Conservation (phyloP, 2,797 vertebrate genomes). For the Xerus rutilus region DNA sequence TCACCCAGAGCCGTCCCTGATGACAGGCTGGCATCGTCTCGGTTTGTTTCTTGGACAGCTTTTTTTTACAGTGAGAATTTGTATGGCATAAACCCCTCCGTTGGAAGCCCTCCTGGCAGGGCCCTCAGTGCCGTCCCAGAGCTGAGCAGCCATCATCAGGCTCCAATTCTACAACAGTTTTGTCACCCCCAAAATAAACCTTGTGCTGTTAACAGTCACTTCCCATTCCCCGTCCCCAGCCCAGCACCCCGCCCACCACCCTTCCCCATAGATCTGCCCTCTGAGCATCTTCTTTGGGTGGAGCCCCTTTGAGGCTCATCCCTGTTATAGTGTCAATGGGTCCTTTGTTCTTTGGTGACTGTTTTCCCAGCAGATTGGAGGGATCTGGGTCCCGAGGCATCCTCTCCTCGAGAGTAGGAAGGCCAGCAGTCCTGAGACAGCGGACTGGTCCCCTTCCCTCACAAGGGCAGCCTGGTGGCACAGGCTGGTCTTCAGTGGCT, state of each 20-base stretch:
- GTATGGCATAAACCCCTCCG: not conserved
- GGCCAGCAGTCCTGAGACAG: not conserved
- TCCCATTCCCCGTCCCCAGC: not conserved
- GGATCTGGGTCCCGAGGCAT: rapidly evolving
- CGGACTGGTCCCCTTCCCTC: not conserved
- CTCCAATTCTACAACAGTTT: not conserved
- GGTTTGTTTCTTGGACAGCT: not conserved
- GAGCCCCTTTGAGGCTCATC: not conserved
- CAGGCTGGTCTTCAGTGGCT: not conserved
- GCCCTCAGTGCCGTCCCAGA: not conserved
- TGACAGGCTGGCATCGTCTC: not conserved
- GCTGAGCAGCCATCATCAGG: not conserved
- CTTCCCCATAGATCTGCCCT: not conserved
- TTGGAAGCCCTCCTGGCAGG: not conserved
- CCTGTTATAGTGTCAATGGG: rapidly evolving
- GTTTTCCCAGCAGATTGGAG: not conserved
- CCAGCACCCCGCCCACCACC: not conserved
- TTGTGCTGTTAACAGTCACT: not conserved
- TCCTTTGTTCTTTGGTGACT: not conserved
- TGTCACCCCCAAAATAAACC: not conserved
- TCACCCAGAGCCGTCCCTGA: not conserved
- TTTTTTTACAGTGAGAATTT: constrained; percentile 3
- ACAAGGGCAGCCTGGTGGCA: not conserved
- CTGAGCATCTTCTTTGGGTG: not conserved
- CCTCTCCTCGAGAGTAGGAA: not conserved